A percentile compares a stretch with the other conserved stretches of the same genome.
Conservation (phyloP, 2,797 vertebrate genomes). For the Syngnathus rostellatus region DNA sequence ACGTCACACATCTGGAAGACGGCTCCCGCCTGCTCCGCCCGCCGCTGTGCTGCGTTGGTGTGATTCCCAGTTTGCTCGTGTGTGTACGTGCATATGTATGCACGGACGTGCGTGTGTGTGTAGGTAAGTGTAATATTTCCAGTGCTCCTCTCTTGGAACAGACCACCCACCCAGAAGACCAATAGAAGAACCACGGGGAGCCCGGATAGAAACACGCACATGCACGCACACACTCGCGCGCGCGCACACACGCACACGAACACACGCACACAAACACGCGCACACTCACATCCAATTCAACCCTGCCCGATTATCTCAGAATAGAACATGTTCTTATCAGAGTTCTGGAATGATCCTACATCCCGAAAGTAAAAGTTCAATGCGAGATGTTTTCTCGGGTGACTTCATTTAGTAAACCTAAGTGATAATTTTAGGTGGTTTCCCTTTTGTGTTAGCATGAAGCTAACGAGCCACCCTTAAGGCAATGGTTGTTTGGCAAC, state of each 20-base stretch:
- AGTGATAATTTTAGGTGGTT: too few relatives aligned
- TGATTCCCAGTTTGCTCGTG: conserved; percentile 63
- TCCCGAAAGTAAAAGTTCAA: conserved; percentile 26
- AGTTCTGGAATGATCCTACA: conserved; percentile 46
- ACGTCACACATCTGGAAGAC: conserved; percentile 70
- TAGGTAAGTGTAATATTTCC: conserved; percentile 62
- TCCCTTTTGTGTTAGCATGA: background rate
- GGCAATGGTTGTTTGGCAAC: too few relatives aligned
- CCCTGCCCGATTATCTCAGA: conserved; percentile 59
- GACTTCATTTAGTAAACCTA: conserved; percentile 8
- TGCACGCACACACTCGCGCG: conserved; percentile 16
- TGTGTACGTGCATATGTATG: conserved; percentile 14
- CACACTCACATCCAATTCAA: conserved; percentile 52
- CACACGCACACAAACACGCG: conserved; percentile 32
- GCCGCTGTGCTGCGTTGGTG: conserved; percentile 67
- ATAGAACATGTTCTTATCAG: conserved; percentile 63
- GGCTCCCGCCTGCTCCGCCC: conserved; percentile 65
- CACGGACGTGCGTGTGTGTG: conserved; percentile 12
- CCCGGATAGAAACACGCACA: conserved; percentile 47
- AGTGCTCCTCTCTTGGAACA: conserved; percentile 60
- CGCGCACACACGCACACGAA: conserved; percentile 27
- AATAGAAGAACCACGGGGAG: conserved; percentile 59
- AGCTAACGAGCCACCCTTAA: background rate
- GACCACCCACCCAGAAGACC: conserved; percentile 71
- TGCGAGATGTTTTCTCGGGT: conserved; percentile 42